phyloP scores from a whole-genome alignment of 1,140 invertebrate species.

The Pogonomyrmex barbatus region DNA sequence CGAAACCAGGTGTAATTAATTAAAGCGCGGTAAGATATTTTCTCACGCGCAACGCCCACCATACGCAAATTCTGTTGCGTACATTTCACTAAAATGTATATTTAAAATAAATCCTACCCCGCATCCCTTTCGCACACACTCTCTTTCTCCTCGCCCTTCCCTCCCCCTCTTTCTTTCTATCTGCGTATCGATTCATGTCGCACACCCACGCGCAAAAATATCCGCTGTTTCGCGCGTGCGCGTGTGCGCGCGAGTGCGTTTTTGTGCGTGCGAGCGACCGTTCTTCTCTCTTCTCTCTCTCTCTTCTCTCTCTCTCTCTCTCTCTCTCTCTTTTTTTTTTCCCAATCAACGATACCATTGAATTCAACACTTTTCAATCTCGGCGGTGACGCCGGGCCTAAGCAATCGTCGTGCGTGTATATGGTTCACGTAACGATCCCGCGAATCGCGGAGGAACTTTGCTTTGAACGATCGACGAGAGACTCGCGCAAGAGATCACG shows the following conservation, averaged over 20 bases:
- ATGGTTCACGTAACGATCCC: slow-evolving; percentile 19
- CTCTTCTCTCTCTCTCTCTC: too few species aligned
- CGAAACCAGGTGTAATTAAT: slow-evolving; percentile 38
- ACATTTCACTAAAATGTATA: not conserved
- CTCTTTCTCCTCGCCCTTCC: not conserved
- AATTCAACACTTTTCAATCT: slow-evolving; percentile 46
- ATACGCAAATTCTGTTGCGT: not conserved
- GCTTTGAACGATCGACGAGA: slow-evolving; percentile 32
- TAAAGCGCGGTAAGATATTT: slow-evolving; percentile 35
- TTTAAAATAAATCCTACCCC: slow-evolving; percentile 15
- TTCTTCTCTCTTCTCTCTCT: too few species aligned
- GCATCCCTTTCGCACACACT: not conserved
- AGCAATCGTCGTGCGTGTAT: slow-evolving; percentile 9
- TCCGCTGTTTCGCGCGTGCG: not conserved
- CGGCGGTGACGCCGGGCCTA: not conserved
- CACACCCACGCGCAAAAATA: not conserved
- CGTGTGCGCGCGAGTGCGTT: not conserved
- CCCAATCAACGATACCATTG: slow-evolving; percentile 37
- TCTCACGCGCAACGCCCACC: not conserved
- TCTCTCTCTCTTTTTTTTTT: not conserved
- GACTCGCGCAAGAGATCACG: not conserved
- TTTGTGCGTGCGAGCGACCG: not conserved
- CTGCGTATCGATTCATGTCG: slow-evolving; percentile 12
- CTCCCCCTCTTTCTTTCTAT: not conserved
- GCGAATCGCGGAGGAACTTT: slow-evolving; percentile 29